A percentile compares a stretch with the other conserved stretches of the same genome.
phyloP scores from a whole-genome alignment of 1,140 invertebrate species.

The Pogonognathellus flavescens region DNA sequence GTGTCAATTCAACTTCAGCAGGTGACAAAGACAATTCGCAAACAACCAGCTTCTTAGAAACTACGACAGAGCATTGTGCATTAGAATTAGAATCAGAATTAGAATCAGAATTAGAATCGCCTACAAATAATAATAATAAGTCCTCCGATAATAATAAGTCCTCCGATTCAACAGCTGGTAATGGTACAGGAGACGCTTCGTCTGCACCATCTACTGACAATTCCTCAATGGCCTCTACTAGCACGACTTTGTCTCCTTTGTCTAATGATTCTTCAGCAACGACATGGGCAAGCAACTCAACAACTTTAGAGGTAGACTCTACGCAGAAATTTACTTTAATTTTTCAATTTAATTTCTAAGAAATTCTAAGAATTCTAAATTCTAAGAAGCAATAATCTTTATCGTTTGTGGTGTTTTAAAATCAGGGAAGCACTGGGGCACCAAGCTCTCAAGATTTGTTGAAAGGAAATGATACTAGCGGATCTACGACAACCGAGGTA shows the following conservation, averaged over 20 bases:
- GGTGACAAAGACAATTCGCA: constrained; percentile 7
- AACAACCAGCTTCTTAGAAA: background rate
- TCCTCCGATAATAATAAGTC: background rate
- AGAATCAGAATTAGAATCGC: background rate
- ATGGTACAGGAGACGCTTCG: background rate
- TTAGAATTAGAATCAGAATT: background rate
- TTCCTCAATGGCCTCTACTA: background rate
- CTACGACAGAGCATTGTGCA: constrained; percentile 6
- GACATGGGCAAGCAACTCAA: too few species aligned
- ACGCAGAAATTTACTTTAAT: too few species aligned
- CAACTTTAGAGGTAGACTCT: too few species aligned
- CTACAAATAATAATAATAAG: too few species aligned
- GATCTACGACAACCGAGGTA: background rate
- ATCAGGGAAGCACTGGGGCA: too few species aligned
- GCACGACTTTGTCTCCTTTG: background rate
- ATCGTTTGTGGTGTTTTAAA: too few species aligned
- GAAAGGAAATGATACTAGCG: background rate
- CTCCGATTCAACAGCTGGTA: constrained; percentile 2
- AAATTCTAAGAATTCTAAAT: too few species aligned
- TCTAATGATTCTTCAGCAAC: background rate
- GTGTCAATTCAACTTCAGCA: background rate
- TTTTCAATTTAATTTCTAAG: too few species aligned
- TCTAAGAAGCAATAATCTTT: too few species aligned
- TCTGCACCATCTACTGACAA: background rate
- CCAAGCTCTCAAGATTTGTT: too few species aligned